Base-by-base conservation (phyloP, 2,113 vertebrate genomes). In the Lophius piscatorius region DNA sequence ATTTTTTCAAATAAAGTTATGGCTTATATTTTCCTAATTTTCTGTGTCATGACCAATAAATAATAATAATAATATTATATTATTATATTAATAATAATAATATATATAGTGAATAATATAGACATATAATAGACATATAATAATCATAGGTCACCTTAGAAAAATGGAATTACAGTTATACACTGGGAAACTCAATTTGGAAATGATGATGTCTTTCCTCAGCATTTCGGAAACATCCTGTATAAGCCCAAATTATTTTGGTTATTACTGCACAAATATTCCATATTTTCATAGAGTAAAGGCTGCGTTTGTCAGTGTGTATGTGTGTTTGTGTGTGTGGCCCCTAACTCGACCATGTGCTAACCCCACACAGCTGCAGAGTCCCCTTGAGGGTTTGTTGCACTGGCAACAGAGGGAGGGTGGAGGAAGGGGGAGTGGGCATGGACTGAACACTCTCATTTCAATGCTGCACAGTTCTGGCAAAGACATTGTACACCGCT, bases 341-440 rank as follows among this genome's bases (percentile, higher is more conserved):
- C 81, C 86, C 81, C 84, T 86, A 87, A 88, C 78, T 90, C 80
- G 76, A 90, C 84, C 88, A 83, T 90, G 85, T 83, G 83, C 86
- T 88, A 90, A 90, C 88, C 81, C 72, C 70, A 74, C 85, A 86
- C 88, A 90, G 88, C 88, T 90, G 88, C 86, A 88, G 64, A 80
- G 83, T 55, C 81, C 88, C 88, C 88, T 87, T 71, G 88, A 90
- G 88, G 88, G 83, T 87, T 87, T 78, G 83, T 87, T 67, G 64
- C 82, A 82, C 83, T 71, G 88, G 84, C 86, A 85, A 87, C 86
- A 76, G 84, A 85, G 74, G 76, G 64, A 54, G 59, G 57, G 78
- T 16, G 58, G 73, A 48, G 70, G 58, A 63, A 2, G 38, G 22
- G 28, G 24, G 23, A 13, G 3, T 20, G 6, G n/a, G 6, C 40